A percentile compares a stretch with the other conserved stretches of the same genome.
These are phyloP conservation scores for Drosophila pallidifrons DNA, from an alignment of 1,140 invertebrate species.

Conservation along the genomic window DNA sequence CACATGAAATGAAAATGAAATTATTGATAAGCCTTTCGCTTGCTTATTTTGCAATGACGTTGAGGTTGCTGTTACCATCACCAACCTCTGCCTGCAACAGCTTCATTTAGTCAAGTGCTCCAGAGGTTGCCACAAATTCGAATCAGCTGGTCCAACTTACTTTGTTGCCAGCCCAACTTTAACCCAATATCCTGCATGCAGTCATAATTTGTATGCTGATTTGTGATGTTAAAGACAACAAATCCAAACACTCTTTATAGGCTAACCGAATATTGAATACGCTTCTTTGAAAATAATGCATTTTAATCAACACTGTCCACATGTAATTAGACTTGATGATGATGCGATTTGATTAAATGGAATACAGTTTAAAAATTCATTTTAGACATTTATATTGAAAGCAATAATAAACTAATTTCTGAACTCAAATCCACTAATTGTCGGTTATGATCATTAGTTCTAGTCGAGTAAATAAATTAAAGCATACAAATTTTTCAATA, in stretches of 20 bases:
- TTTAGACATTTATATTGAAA: too few species aligned
- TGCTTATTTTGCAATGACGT: constrained; percentile 59
- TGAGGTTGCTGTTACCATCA: background rate
- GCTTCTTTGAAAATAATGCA: too few species aligned
- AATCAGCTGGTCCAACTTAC: constrained; percentile 58
- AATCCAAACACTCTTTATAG: background rate
- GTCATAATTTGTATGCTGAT: constrained; percentile 75
- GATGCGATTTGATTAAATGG: too few species aligned
- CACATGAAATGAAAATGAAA: constrained; percentile 69
- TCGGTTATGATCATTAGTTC: too few species aligned
- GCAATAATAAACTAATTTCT: too few species aligned
- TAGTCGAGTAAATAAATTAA: too few species aligned
- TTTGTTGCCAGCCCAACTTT: constrained; percentile 66
- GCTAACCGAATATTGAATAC: too few species aligned
- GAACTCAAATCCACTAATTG: too few species aligned
- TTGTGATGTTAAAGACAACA: constrained; percentile 19
- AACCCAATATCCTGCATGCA: constrained; percentile 81
- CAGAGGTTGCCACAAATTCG: constrained; percentile 27
- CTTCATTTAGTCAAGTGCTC: constrained; percentile 57
- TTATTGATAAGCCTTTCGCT: constrained; percentile 67
- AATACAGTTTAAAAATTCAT: too few species aligned
- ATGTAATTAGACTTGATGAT: too few species aligned
- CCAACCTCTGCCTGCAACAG: constrained; percentile 50
- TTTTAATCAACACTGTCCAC: too few species aligned
- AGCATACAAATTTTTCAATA: too few species aligned